Conservation (phyloP, 64 coral and sea anemone species). For the Trachythela sp. region DNA sequence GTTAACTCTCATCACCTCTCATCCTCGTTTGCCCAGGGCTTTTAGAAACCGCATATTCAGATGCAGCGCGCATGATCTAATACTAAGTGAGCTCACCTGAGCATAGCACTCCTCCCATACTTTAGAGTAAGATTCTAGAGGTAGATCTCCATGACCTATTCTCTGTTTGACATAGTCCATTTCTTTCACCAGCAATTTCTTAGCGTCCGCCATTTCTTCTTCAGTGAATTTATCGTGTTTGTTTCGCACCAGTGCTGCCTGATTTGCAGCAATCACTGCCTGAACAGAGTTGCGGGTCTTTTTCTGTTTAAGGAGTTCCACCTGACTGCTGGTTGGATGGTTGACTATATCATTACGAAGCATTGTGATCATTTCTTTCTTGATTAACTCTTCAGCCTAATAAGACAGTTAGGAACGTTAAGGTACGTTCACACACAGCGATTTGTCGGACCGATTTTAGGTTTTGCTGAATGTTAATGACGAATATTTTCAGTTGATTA, state of each 20-base stretch:
- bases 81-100: conserved; percentile 64
- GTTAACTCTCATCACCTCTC: no score
- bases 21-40: no score
- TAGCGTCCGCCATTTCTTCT: conserved; percentile 75
- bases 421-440: no score
- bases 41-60: no score
- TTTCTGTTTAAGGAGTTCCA: conserved; percentile 83
- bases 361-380: conserved; percentile 94
- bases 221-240: conserved; percentile 67
- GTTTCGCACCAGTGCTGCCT: conserved; percentile 56
- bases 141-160: conserved; percentile 82
- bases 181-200: conserved; percentile 53
- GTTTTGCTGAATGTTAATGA: no score
- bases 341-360: conserved; percentile 82
- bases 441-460: no score
- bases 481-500: no score
- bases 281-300: conserved; percentile 75
- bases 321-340: conserved; percentile 66
- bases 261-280: conserved; percentile 65
- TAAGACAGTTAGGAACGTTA: neutral
- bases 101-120: conserved; percentile 96
- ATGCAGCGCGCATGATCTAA: no score
- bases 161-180: conserved; percentile 88
- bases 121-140: conserved; percentile 92
- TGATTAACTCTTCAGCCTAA: conserved; percentile 94